Evolutionary conservation across 2,888 invertebrate genomes (phyloP), one percentile per base, ranked within the genome.

Genomic region (Polyommatus iphigenia): DNA sequence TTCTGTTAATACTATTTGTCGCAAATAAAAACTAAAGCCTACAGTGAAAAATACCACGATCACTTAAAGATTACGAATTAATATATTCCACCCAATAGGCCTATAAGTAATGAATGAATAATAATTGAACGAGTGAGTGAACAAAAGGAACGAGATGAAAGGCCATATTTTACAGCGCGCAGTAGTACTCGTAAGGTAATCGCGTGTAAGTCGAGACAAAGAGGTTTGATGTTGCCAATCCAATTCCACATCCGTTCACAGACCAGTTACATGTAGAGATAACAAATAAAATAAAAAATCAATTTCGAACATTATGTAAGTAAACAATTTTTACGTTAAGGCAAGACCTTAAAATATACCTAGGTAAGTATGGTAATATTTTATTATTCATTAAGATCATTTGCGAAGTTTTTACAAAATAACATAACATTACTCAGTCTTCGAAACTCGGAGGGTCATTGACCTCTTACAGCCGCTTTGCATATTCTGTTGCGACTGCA

Each of bases 121-220:
- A 67, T 67, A 32, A 67, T 67, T 32, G 67, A 67, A 67, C 67
- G 67, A 67, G 29, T 32, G 67, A 67, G 13, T 32, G 67, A 67
- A 67, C 67, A 67, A 18, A 67, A 67, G 67, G 67, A 67, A 67
- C 67, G 29, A 67, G 29, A 18, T 32, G 29, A 67, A 62, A 67
- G 29, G 29, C 29, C 67, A 29, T 29, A 67, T 32, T 62, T 59
- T 59, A 62, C 29, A 67, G 67, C 15, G 18, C 29, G 29, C 29
- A 29, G 29, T 29, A 67, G 67, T 67, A n/a, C n/a, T n/a, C n/a
- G n/a, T n/a, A 67, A 67, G 67, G 67, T 67, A 67, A 67, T 67
- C 62, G 72, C 72, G 41, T 8, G 72, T 41, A 72, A 72, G n/a
- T 36, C 73, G 46, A 46, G 73, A 75, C 75, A 75, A 75, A 50